A percentile compares a stretch with the other conserved stretches of the same genome.
These are phyloP conservation scores for Cosmopolites sordidus DNA, from an alignment of 2,888 invertebrate species.

Conservation along the genomic window DNA sequence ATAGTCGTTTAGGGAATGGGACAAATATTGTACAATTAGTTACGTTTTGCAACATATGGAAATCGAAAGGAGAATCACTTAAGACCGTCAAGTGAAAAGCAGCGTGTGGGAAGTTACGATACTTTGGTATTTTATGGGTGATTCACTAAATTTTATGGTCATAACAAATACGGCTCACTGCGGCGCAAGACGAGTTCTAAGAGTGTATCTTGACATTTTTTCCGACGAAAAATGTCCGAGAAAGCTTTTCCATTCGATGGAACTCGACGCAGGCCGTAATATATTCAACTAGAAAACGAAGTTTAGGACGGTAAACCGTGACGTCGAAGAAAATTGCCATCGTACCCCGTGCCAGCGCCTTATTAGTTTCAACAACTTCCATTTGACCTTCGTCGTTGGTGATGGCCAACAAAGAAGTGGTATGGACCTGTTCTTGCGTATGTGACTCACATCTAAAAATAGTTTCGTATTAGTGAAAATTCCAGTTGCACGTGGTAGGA, in stretches of 20 bases:
- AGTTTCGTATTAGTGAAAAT: too few species aligned
- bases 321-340: not conserved
- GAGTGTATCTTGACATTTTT: not conserved
- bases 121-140: slow-evolving; percentile 10
- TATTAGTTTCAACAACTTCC: not conserved
- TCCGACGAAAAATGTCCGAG: too few species aligned
- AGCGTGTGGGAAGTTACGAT: slow-evolving; percentile 14
- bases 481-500: too few species aligned
- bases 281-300: not conserved
- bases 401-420: too few species aligned
- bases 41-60: too few species aligned
- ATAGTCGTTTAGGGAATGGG: too few species aligned
- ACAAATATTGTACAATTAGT: too few species aligned
- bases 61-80: not conserved
- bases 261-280: not conserved
- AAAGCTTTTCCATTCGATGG: not conserved
- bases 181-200: slow-evolving; percentile 13
- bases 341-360: not conserved
- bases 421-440: too few species aligned
- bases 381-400: too few species aligned
- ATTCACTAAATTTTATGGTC: slow-evolving; percentile 14
- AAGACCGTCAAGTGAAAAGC: not conserved
- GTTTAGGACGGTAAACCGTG: not conserved
- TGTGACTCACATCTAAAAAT: too few species aligned
- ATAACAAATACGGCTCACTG: slow-evolving; percentile 15